phyloP scores from a whole-genome alignment of 2,797 vertebrate species.

The Syngnathus acus region DNA sequence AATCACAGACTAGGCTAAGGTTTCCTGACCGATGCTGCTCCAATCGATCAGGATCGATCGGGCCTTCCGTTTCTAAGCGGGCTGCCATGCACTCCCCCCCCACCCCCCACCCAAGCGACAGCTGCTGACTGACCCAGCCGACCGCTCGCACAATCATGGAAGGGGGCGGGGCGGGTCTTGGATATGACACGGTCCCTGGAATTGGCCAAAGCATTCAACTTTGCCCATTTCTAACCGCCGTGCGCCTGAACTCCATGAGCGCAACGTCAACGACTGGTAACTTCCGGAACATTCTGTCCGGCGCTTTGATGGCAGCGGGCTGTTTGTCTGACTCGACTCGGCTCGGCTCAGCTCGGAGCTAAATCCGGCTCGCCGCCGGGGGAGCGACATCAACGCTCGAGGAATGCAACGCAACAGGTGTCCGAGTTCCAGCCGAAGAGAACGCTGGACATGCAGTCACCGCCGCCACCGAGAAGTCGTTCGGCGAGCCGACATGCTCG shows the following conservation, averaged over 20 bases:
- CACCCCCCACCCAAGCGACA: neutral
- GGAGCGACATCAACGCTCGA: slow-evolving; percentile 45
- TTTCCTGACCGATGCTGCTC: neutral
- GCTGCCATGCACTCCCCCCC: too few species aligned
- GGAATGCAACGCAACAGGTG: slow-evolving; percentile 69
- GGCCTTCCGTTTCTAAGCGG: neutral
- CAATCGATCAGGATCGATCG: too few species aligned
- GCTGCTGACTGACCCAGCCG: slow-evolving; percentile 55
- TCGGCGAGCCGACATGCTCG: neutral
- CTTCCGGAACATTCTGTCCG: slow-evolving; percentile 52
- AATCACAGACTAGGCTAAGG: neutral
- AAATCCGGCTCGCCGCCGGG: slow-evolving; percentile 47
- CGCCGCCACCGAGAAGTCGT: neutral
- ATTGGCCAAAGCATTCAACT: neutral
- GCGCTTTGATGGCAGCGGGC: slow-evolving; percentile 18
- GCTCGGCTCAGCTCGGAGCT: slow-evolving; percentile 25
- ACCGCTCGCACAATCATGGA: slow-evolving; percentile 36
- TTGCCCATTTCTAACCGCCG: neutral
- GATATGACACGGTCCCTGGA: neutral
- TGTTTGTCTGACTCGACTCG: neutral
- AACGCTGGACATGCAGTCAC: neutral
- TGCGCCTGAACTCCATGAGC: neutral
- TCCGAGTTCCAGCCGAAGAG: slow-evolving; percentile 10
- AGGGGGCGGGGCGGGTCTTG: neutral
- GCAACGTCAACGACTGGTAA: neutral